Conservation (phyloP, 2,888 invertebrate species). For the Seladonia tumulorum region DNA sequence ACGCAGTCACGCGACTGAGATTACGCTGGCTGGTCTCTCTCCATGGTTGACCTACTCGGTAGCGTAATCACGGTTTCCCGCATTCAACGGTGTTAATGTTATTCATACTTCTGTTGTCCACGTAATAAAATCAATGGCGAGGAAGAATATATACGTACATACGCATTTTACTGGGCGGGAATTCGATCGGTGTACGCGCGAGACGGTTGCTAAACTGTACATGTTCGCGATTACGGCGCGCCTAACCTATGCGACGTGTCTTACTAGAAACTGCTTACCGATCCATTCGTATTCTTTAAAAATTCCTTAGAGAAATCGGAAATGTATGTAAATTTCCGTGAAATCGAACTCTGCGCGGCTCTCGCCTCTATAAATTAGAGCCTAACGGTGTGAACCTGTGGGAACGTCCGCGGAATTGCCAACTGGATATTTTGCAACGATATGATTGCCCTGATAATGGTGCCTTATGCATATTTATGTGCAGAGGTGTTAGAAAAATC, state of each 20-base stretch:
- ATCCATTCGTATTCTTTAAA: not conserved
- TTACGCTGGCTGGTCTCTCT: not conserved
- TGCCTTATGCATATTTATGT: not conserved
- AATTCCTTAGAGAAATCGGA: not conserved
- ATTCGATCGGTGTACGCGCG: not conserved
- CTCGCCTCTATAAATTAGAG: not conserved
- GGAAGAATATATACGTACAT: not conserved
- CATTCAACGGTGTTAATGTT: not conserved
- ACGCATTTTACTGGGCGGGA: not conserved
- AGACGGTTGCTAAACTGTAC: not conserved
- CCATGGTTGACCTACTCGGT: not conserved
- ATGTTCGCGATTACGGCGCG: not conserved
- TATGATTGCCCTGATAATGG: no score
- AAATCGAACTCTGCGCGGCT: not conserved
- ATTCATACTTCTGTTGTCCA: not conserved
- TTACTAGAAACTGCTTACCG: not conserved
- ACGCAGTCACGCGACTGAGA: conserved; percentile 6
- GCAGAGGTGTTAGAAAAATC: not conserved
- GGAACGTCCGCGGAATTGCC: not conserved
- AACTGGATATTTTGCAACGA: not conserved
- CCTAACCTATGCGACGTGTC: not conserved
- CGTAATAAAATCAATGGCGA: not conserved
- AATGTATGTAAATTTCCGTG: not conserved
- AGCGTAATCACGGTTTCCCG: not conserved
- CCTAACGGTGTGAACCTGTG: not conserved